Evolutionary conservation across 2,797 vertebrate genomes (phyloP), one percentile per base, ranked within the genome.

Genomic region (Gallinago stenura): DNA sequence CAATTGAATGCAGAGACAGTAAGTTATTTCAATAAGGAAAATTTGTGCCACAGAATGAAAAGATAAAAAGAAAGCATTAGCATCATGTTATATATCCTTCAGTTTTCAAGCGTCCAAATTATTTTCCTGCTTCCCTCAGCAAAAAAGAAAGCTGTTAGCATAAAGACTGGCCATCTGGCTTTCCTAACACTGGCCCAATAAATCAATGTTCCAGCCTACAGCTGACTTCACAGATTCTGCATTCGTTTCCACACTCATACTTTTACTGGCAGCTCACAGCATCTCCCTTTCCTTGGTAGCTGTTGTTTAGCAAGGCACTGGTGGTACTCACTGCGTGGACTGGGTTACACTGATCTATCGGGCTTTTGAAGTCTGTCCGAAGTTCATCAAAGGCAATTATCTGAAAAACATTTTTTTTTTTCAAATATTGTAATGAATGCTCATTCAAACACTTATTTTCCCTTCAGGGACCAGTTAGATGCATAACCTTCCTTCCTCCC

Each of bases 361-460:
- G 99, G 94, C 98, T 99, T 98, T 99, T 99, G 98, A 99, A 99
- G 97, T 99, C 99, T 7, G 99, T 99, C 95, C 99, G 99, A 87
- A 99, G 98, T 95, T 99, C 99, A 96, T 99, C 99, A 91, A 99
- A 99, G 91, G 99, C 99, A 35, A 99, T 99, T 91, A 99, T 99
- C 99, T 99, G 98, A 91, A 98, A 96, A 48, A 91, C 76, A 98
- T 37, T 18, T 68, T 83, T 11, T 37, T 93, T 87, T 92, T 95
- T 57, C 56, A 87, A 93, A 73, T 53, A 61, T 39, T 76, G 31
- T 89, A 82, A 80, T 30, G 31, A 89, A 77, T 15, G 18, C 10
- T 69, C 12, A 41, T 66, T 65, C 65, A 90, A 86, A 88, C 18
- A 5, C 4, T 65, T 70, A 0, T 33, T 88, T 81, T 83, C 85